Evolutionary conservation across 1,140 invertebrate species (phyloP).

Genomic region (Bombyx mori): ASM3026992v2 NC_085125.1:7795501-7796000

Average conservation of each 20-base stretch:
- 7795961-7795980: too few relatives aligned
- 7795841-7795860: constrained; percentile 99
- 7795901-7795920: too few relatives aligned
- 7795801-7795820: constrained; percentile 98
- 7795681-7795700: constrained; percentile 99
- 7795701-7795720: constrained; percentile 99
- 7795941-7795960: too few relatives aligned
- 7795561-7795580: too few relatives aligned
- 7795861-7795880: constrained; percentile 75
- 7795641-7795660: constrained; percentile 99
- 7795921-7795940: too few relatives aligned
- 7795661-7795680: constrained; percentile 98
- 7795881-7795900: too few relatives aligned
- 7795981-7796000: too few relatives aligned
- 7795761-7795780: constrained; percentile 99
- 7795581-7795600: too few relatives aligned
- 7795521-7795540: too few relatives aligned
- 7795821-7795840: constrained; percentile 99
- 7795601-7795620: too few relatives aligned
- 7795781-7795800: constrained; percentile 99
- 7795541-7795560: too few relatives aligned
- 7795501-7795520: too few relatives aligned
- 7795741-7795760: constrained; percentile 98
- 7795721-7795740: constrained; percentile 98
- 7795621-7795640: constrained; percentile 94